Percentiles rank a stretch among this genome's conserved stretches.
Evolutionary conservation across 2,888 invertebrate species (phyloP).

Genomic region (Calliphora vomitoria): DNA sequence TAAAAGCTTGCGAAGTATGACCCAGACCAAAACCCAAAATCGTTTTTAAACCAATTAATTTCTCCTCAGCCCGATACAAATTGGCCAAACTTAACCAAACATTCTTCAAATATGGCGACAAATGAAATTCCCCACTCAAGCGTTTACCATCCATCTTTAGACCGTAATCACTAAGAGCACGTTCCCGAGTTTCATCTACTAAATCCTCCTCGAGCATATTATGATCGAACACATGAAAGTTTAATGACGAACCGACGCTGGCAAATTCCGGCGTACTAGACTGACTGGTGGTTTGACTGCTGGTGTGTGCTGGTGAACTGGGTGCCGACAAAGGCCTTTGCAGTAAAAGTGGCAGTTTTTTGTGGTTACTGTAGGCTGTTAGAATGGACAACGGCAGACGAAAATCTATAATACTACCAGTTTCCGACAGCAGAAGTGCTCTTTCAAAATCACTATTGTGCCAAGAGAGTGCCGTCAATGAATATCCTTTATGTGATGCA

Average conservation of each 20-base stretch:
- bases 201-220: conserved; percentile 79
- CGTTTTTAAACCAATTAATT: conserved; percentile 86
- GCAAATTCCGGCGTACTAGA: conserved; percentile 75
- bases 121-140: conserved; percentile 90
- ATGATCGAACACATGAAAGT: conserved; percentile 78
- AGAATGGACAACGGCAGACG: conserved; percentile 81
- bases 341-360: conserved; percentile 80
- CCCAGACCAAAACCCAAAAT: conserved; percentile 83
- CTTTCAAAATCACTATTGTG: conserved; percentile 90
- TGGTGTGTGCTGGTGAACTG: conserved; percentile 76
- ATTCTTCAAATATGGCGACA: conserved; percentile 90
- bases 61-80: conserved; percentile 88
- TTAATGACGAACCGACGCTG: conserved; percentile 76
- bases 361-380: conserved; percentile 82
- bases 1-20: conserved; percentile 80
- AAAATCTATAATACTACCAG: conserved; percentile 81
- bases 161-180: conserved; percentile 90
- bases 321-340: conserved; percentile 78
- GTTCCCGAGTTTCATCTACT: conserved; percentile 86
- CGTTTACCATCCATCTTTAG: conserved; percentile 90
- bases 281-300: conserved; percentile 66
- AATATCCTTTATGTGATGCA: conserved; percentile 78
- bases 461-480: conserved; percentile 93
- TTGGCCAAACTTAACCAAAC: conserved; percentile 88
- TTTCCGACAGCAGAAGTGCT: conserved; percentile 82